Evolutionary conservation across 2,113 vertebrate genomes (phyloP), one percentile per base, ranked within the genome.

Genomic region (Syrrhaptes paradoxus): DNA sequence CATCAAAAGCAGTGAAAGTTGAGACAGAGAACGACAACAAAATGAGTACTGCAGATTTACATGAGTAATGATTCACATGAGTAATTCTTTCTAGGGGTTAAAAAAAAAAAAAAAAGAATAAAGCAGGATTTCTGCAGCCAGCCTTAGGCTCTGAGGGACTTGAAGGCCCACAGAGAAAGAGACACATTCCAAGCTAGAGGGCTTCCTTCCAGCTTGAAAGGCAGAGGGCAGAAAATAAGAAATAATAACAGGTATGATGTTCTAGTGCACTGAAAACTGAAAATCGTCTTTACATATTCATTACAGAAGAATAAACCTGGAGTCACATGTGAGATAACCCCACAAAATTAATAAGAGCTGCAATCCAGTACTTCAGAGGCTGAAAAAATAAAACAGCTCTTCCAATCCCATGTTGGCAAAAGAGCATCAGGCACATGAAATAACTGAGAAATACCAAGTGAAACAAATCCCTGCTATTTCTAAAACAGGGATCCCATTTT

Each of bases 211-310:
- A 84, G 62, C 74, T 89, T 87, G 81, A 92, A 96, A 96, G 81
- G 73, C 58, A 94, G 70, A 97, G 86, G 55, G 45, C 89, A 29
- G 49, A 89, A 97, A 97, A 96, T 57, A 95, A 96, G 95, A 94
- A 97, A 92, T 81, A 95, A 91, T 78, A 95, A 95, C 45, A n/a
- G 54, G 82, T 65, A 52, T 79, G 82, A 94, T 94, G 86, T 85
- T 93, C 71, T 75, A 87, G 32, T 75, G 13, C 58, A 89, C 3
- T 75, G 62, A 90, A 91, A 95, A 72, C 57, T 29, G 77, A 90
- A 91, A 93, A 70, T 49, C 65, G 87, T 67, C 75, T 95, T 97
- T 96, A 75, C 75, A 72, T 93, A 76, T 94, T 90, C 82, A 78
- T 85, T 87, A 87, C 9, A 9, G 92, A 61, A 91, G 67, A 87